Base-by-base conservation (phyloP, 2,797 vertebrate genomes). In the Bucorvus abyssinicus region DNA sequence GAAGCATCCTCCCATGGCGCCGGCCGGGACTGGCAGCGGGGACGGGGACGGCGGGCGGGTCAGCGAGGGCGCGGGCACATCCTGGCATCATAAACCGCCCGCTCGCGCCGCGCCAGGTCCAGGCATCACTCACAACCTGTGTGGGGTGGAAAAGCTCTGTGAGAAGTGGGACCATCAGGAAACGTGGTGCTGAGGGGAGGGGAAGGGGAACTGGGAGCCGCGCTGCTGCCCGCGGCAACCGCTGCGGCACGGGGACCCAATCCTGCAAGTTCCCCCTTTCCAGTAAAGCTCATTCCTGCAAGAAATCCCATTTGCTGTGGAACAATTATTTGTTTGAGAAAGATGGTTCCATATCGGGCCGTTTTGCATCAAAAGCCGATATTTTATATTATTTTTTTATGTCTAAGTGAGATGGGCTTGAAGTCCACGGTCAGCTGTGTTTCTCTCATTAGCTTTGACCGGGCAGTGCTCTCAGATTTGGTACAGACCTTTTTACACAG, bases 1-100 rank as follows among this genome's bases (percentile, higher is more conserved):
- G 96, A 96, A 95, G 93, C 96, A 96, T 93, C 96, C 95, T 95
- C 96, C 96, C 96, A 96, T 96, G 94, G 94, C 0, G 71, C 63
- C 4, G 12, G 52, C 14, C 1, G 1, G 60, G 42, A 30, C 23
- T 1, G 53, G 56, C 77, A 13, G 49, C 4, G 2, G 50, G 55
- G 42, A 6, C 2, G 0, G 56, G 60, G 70, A 22, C 4, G 1
- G 52, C 4, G 0, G 57, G 64, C 79, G 16, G 38, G 21, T 95
- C 90, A 94, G 57, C 17, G 3, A 9, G 50, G 64, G 14, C 12
- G 1, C 6, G 0, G 79, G 45, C 79, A 55, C 94, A 86, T 94
- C 78, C 55, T 84, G 0, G 38, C 87, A 63, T 64, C 76, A 34
- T 21, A 53, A 42, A 49, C 47, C 8, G 2, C 24, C 63, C 1